Conservation (phyloP, 2,113 vertebrate genomes). For the Aegotheles bennettii region DNA sequence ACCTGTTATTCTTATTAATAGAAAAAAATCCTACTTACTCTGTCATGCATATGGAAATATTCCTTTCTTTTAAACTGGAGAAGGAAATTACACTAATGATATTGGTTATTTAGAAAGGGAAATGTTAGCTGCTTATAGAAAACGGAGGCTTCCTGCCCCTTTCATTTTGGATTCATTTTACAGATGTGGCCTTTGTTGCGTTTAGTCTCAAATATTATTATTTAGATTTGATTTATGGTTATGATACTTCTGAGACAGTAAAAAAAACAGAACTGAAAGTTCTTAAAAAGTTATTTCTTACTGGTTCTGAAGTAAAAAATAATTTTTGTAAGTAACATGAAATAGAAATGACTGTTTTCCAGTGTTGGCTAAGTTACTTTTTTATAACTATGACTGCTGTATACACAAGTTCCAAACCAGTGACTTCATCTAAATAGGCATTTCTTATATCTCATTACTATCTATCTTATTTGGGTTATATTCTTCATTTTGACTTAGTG, state of each 20-base stretch:
- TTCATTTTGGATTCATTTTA: constrained; percentile 58
- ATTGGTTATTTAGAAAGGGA: constrained; percentile 9
- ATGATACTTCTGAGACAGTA: constrained; percentile 49
- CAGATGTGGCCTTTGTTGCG: constrained; percentile 60
- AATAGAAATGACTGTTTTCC: background rate
- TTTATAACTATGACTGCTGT: background rate
- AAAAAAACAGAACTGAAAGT: constrained; percentile 40
- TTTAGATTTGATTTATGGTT: constrained; percentile 64
- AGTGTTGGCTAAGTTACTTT: background rate
- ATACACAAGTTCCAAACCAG: background rate
- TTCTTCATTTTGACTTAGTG: background rate
- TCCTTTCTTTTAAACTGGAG: constrained; percentile 43
- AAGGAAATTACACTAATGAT: constrained; percentile 42
- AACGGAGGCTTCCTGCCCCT: constrained; percentile 30
- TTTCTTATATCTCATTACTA: background rate
- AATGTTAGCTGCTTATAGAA: constrained; percentile 18
- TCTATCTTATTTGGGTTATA: background rate
- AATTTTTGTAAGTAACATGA: background rate
- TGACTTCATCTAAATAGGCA: background rate
- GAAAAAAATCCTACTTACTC: constrained; percentile 9
- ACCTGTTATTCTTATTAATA: constrained; percentile 36
- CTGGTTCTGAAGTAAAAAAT: background rate
- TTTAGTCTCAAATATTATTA: constrained; percentile 45
- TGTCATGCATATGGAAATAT: constrained; percentile 36
- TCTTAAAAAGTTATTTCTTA: background rate